These are phyloP conservation scores for Propithecus deckenii DNA, from an alignment of 2,797 vertebrate genomes.

Conservation along the genomic window DNA sequence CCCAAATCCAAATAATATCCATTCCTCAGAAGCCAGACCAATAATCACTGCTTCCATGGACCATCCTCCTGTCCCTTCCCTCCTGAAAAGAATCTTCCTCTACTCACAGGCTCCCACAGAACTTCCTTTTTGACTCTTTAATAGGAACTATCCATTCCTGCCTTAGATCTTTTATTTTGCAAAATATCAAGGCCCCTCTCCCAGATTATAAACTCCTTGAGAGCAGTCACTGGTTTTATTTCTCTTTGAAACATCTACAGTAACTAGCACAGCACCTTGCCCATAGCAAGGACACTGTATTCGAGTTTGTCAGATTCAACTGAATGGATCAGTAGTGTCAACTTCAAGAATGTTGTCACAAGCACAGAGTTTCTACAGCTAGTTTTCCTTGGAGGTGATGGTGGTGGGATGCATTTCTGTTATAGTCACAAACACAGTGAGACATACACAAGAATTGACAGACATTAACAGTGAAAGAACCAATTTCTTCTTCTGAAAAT, in stretches of 20 bases:
- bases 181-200: conserved; percentile 15
- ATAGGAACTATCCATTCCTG: background rate
- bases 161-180: conserved; percentile 40
- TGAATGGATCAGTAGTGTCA: background rate
- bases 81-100: background rate
- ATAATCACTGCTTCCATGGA: background rate
- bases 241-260: conserved; percentile 36
- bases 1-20: background rate
- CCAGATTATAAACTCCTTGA: conserved; percentile 61
- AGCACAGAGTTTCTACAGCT: background rate
- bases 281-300: conserved; percentile 24
- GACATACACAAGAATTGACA: background rate
- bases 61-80: background rate
- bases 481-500: conserved; percentile 21
- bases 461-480: background rate
- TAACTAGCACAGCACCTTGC: conserved; percentile 25
- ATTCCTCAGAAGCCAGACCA: background rate
- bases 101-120: background rate
- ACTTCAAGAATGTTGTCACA: conserved; percentile 22
- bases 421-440: background rate
- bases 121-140: background rate
- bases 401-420: background rate
- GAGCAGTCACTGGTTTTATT: conserved; percentile 28
- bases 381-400: background rate
- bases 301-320: background rate